These are phyloP conservation scores for Crotalus helleri DNA, from an alignment of 2,113 vertebrate species.

Conservation along the genomic window DNA sequence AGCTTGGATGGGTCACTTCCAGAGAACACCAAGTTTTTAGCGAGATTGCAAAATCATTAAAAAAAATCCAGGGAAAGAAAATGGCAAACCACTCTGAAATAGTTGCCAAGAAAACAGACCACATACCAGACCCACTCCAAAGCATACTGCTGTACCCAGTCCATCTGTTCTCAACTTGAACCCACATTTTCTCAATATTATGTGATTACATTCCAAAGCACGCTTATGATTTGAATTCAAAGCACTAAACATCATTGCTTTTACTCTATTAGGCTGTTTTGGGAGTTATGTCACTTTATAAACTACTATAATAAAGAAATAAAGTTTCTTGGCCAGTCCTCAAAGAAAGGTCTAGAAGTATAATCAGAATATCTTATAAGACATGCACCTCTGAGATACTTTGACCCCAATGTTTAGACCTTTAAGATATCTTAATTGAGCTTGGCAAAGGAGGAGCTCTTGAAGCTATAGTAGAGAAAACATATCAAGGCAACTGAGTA, in stretches of 20 bases:
- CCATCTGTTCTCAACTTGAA: neutral
- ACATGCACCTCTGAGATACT: neutral
- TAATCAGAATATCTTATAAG: neutral
- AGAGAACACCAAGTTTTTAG: neutral
- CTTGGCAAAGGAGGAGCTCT: neutral
- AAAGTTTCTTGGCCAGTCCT: neutral
- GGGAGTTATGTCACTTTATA: neutral
- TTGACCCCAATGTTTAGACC: neutral
- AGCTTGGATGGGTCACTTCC: neutral
- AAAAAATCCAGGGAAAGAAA: neutral
- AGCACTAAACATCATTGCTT: neutral
- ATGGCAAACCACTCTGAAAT: neutral
- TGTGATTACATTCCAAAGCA: neutral
- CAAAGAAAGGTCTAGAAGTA: neutral
- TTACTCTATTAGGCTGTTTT: neutral
- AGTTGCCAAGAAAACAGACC: neutral
- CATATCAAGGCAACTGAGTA: neutral
- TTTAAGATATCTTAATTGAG: neutral
- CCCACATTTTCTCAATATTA: neutral
- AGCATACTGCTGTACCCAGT: neutral
- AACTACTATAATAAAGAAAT: neutral
- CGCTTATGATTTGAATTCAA: neutral
- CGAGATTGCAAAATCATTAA: neutral
- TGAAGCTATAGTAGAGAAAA: neutral
- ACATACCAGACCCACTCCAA: neutral